Percentiles rank a stretch among this genome's conserved stretches.
Evolutionary conservation across 2,888 invertebrate species (phyloP).

Genomic region (Eupithecia abbreviata): DNA sequence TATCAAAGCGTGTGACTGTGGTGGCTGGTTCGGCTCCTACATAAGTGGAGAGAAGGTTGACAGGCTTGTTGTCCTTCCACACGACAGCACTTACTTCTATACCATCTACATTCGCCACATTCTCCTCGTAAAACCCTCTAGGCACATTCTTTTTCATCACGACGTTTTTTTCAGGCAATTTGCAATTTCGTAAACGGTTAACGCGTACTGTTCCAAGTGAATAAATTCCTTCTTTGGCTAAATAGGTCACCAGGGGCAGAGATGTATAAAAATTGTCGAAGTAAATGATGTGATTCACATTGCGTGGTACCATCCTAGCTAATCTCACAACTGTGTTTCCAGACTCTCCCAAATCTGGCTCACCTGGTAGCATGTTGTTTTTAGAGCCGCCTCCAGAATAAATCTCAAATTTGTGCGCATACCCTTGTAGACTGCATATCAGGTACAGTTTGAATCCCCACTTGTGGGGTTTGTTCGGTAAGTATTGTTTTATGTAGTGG

Average conservation of each 20-base stretch:
- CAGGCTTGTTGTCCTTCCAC: conserved; percentile 1
- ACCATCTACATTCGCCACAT: too few species aligned
- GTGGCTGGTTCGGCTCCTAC: conserved; percentile 1
- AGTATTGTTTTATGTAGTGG: too few species aligned
- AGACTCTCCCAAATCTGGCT: conserved; percentile 38
- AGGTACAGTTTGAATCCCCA: too few species aligned
- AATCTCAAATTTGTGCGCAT: neutral
- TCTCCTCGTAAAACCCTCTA: too few species aligned
- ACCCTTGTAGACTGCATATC: too few species aligned
- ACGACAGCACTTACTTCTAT: neutral
- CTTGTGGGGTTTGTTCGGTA: too few species aligned
- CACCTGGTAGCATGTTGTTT: conserved; percentile 44
- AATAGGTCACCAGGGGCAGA: too few species aligned
- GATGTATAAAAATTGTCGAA: conserved; percentile 35
- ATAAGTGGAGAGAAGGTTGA: conserved; percentile 1
- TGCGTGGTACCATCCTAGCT: conserved; percentile 49
- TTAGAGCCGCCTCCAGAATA: conserved; percentile 47
- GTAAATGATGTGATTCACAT: conserved; percentile 50
- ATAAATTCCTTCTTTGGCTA: conserved; percentile 50
- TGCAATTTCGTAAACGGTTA: conserved; percentile 51
- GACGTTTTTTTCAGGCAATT: conserved; percentile 10
- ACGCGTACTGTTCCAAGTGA: conserved; percentile 49
- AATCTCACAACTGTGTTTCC: conserved; percentile 50
- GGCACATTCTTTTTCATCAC: too few species aligned
- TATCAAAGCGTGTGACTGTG: conserved; percentile 4